Percentiles rank a stretch among this genome's conserved stretches.
Evolutionary conservation across 2,888 invertebrate species (phyloP).

Genomic region (Athripsodes cinereus): DNA sequence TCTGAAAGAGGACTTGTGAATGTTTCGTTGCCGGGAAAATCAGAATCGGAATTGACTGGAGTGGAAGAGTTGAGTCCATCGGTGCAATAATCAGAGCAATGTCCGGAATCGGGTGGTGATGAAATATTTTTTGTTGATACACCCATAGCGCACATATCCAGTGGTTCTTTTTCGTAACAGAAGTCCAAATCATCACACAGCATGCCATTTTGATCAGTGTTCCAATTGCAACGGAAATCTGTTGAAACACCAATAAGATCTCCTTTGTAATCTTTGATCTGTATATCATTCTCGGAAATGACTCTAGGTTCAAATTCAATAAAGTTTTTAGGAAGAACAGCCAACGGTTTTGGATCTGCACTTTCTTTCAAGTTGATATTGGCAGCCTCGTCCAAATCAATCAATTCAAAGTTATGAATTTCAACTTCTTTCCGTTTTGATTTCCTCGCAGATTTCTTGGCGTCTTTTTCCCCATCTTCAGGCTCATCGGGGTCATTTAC

Average conservation of each 20-base stretch:
- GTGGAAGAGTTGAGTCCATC: conserved; percentile 7
- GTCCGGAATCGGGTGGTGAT: conserved; percentile 23
- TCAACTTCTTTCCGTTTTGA: conserved; percentile 17
- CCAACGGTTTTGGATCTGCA: conserved; percentile 33
- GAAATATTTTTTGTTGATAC: neutral
- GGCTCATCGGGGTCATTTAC: conserved; percentile 21
- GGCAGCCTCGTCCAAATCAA: conserved; percentile 30
- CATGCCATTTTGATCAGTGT: conserved; percentile 18
- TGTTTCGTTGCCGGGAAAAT: neutral
- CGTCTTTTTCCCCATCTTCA: conserved; percentile 22
- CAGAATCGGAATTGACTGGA: neutral
- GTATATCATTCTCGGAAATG: conserved; percentile 32
- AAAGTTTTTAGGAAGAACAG: conserved; percentile 42
- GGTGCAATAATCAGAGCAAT: conserved; percentile 16
- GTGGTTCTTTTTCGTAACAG: conserved; percentile 11
- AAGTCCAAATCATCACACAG: conserved; percentile 26
- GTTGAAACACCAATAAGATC: conserved; percentile 39
- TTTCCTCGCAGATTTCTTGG: conserved; percentile 13
- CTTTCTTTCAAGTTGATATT: conserved; percentile 30
- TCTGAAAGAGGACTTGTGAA: conserved; percentile 9
- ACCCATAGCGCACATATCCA: neutral
- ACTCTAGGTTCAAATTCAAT: conserved; percentile 43
- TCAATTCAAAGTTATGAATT: conserved; percentile 29
- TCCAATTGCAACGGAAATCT: conserved; percentile 40
- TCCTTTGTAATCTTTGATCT: conserved; percentile 37